Conservation (phyloP, 2,888 invertebrate genomes). For the Microplitis manilae region DNA sequence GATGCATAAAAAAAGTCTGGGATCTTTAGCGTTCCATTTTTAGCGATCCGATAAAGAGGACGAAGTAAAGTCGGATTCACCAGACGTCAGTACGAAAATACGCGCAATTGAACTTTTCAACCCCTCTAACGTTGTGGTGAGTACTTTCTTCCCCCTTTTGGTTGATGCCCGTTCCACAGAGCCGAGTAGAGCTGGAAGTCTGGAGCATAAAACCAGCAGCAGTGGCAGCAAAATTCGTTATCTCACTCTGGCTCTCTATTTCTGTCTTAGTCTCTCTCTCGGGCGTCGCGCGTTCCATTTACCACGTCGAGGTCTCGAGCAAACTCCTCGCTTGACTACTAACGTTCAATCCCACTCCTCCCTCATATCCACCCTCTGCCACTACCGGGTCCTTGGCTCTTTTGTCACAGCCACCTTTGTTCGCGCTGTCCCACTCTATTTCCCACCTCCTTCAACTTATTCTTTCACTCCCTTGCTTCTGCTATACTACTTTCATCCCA, state of each 20-base stretch:
- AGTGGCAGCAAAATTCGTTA: constrained; percentile 49
- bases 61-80: constrained; percentile 62
- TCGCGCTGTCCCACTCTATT: constrained; percentile 68
- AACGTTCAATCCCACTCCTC: constrained; percentile 47
- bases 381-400: constrained; percentile 62
- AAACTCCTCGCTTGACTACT: constrained; percentile 38
- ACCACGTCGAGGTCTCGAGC: constrained; percentile 35
- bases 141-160: constrained; percentile 41
- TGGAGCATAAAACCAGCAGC: constrained; percentile 5
- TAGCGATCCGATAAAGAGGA: constrained; percentile 39
- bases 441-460: constrained; percentile 50
- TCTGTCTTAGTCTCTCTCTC: constrained; percentile 34
- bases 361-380: constrained; percentile 50
- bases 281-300: constrained; percentile 49
- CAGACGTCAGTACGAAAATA: constrained; percentile 69
- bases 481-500: constrained; percentile 34
- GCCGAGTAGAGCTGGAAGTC: constrained; percentile 21
- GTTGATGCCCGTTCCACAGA: too few relatives aligned
- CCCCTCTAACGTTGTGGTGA: constrained; percentile 59
- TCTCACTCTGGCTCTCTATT: constrained; percentile 48
- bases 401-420: constrained; percentile 68
- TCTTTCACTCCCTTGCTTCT: constrained; percentile 18
- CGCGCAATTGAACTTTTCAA: constrained; percentile 72
- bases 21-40: constrained; percentile 46
- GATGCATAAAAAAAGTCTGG: background rate